These are phyloP conservation scores for Siniperca undulata DNA, from an alignment of 2,797 vertebrate genomes.

Conservation along the genomic window DNA sequence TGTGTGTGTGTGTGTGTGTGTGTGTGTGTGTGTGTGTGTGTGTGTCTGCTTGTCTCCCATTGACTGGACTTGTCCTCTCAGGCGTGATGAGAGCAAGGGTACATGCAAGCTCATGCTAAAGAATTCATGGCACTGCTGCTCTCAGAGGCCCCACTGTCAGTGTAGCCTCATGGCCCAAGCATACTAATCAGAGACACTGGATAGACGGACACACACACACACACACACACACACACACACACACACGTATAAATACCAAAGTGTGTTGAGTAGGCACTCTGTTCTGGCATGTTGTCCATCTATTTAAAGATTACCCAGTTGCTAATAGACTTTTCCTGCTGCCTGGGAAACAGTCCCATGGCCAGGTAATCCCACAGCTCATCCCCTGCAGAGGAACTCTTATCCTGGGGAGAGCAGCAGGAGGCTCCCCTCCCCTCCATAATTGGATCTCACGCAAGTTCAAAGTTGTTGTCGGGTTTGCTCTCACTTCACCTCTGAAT, in stretches of 20 bases:
- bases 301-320: constrained; percentile 62
- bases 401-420: constrained; percentile 52
- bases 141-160: constrained; percentile 81
- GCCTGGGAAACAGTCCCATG: constrained; percentile 54
- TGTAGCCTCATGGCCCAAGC: constrained; percentile 73
- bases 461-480: constrained; percentile 41
- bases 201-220: constrained; percentile 46
- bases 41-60: constrained; percentile 57
- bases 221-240: constrained; percentile 33
- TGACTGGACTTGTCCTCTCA: constrained; percentile 75
- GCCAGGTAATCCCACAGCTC: constrained; percentile 70
- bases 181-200: constrained; percentile 81
- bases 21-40: constrained; percentile 16
- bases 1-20: constrained; percentile 3
- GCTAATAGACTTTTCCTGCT: constrained; percentile 70
- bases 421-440: constrained; percentile 64
- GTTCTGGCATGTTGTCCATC: constrained; percentile 39
- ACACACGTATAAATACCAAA: constrained; percentile 30
- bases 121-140: constrained; percentile 79
- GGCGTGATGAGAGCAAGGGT: constrained; percentile 73
- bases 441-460: constrained; percentile 70
- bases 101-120: constrained; percentile 80
- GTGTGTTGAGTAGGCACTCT: constrained; percentile 31
- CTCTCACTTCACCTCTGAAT: constrained; percentile 34
- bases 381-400: constrained; percentile 62